A percentile compares a stretch with the other conserved stretches of the same genome.
Evolutionary conservation across 23 tunicate species (phyloP).

Genomic region (Ascidia mentula): DNA sequence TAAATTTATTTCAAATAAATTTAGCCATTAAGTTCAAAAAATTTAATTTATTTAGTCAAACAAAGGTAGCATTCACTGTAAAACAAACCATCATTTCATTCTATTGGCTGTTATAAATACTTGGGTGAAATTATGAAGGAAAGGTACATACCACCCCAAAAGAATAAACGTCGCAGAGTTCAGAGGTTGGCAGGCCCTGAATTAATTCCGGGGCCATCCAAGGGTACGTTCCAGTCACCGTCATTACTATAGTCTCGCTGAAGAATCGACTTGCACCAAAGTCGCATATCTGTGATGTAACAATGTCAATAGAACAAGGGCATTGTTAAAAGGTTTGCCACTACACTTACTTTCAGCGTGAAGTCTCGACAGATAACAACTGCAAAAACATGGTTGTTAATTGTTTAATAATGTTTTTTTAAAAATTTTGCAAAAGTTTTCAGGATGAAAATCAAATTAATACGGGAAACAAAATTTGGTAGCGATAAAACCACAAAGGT

Average conservation of each 20-base stretch:
- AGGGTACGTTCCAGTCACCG: slow-evolving; percentile 92
- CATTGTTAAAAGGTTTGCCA: not conserved
- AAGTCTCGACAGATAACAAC: slow-evolving; percentile 72
- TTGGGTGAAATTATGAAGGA: too few relatives aligned
- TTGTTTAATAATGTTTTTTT: too few relatives aligned
- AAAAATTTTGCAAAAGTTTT: too few relatives aligned
- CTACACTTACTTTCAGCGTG: slow-evolving; percentile 59
- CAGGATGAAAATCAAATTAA: too few relatives aligned
- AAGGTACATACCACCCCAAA: slow-evolving; percentile 77
- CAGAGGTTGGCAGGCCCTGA: slow-evolving; percentile 88
- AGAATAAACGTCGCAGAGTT: slow-evolving; percentile 87
- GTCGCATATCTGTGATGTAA: slow-evolving; percentile 68
- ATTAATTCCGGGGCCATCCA: slow-evolving; percentile 99
- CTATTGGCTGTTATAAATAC: too few relatives aligned
- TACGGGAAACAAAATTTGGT: too few relatives aligned
- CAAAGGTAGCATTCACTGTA: too few relatives aligned
- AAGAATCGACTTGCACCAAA: slow-evolving; percentile 93
- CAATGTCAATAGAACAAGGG: not conserved
- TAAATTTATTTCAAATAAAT: too few relatives aligned
- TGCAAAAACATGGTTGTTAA: slow-evolving; percentile 30
- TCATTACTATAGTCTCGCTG: slow-evolving; percentile 83
- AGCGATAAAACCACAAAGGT: too few relatives aligned
- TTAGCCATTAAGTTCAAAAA: too few relatives aligned
- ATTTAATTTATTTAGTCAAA: too few relatives aligned
- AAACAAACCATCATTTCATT: too few relatives aligned